A percentile compares a stretch with the other conserved stretches of the same genome.
phyloP scores from a whole-genome alignment of 2,888 invertebrate species.

The Orchesellides sinensis region DNA sequence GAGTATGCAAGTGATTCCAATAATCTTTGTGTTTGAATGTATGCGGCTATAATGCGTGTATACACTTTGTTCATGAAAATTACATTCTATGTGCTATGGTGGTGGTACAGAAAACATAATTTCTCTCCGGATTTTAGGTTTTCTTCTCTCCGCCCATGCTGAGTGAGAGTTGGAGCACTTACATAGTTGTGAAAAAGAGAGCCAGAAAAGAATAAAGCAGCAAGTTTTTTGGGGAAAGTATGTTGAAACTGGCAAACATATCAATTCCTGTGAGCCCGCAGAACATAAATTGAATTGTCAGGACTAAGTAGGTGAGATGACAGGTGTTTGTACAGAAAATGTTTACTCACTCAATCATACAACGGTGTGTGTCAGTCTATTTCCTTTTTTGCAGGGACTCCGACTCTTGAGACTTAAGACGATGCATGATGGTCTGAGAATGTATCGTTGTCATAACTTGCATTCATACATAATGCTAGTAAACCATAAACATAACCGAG shows the following conservation, averaged over 20 bases:
- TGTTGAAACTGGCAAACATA: constrained; percentile 52
- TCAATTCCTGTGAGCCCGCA: constrained; percentile 66
- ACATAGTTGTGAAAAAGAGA: not conserved
- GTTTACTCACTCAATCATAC: constrained; percentile 71
- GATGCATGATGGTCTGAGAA: not conserved
- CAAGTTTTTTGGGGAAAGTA: constrained; percentile 1
- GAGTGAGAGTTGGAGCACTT: constrained; percentile 8
- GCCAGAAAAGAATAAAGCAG: not conserved
- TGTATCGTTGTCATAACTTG: not conserved
- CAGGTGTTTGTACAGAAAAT: constrained; percentile 71
- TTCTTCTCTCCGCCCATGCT: constrained; percentile 1
- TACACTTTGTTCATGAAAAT: not conserved
- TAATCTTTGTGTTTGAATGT: constrained; percentile 8
- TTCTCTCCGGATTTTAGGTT: not conserved
- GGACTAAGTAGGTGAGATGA: constrained; percentile 69
- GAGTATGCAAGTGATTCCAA: constrained; percentile 32
- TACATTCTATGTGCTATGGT: not conserved
- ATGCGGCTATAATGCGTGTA: not conserved
- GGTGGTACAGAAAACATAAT: not conserved
- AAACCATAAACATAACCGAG: no score
- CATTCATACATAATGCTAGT: no score
- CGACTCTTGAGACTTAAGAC: constrained; percentile 13
- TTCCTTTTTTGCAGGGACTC: constrained; percentile 41
- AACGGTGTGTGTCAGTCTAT: constrained; percentile 46
- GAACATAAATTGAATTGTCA: constrained; percentile 71